Evolutionary conservation across 1,140 invertebrate genomes (phyloP), one percentile per base, ranked within the genome.

Genomic region (Platyscapa corneri): DNA sequence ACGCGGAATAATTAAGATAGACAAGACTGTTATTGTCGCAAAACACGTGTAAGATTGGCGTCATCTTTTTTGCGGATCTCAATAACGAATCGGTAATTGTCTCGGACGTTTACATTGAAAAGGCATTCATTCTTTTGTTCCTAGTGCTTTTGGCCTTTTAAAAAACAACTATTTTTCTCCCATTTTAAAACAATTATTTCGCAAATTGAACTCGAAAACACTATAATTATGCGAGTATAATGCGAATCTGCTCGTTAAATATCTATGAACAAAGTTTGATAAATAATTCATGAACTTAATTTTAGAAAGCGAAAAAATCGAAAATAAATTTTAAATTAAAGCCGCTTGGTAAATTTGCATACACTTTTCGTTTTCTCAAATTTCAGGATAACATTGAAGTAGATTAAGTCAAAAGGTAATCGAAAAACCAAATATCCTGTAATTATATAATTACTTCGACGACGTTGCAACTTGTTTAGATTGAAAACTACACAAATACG

Each of bases 181-280:
- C 5, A 7, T 46, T 46, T 46, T 27, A 7, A n/a, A 27, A 42
- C n/a, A 49, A 53, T 53, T 53, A 53, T 18, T 53, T 76, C 53
- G 42, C 30, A 49, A 76, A 42, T 76, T 53, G 10, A 78, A 37
- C 18, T n/a, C n/a, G 8, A 75, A 39, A n/a, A 20, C 7, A 37
- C 30, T 34, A 49, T 6, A 78, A 78, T 60, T 60, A 46, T 34
- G 23, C 14, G 16, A 20, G 16, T 30, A 12, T 20, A 23, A 32
- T 34, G 14, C 64, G 7, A 82, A 82, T 82, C 74, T 82, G 16
- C 49, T 56, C 34, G 27, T n/a, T 16, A 65, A 82, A 60, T 56
- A 39, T 23, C 27, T 46, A 2, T 23, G 49, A 75, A 74, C 74
- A 82, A 49, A 82, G 34, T 60, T 53, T 32, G 34, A 39, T 74